Base-by-base conservation (phyloP, 2,113 vertebrate species). In the Triplophysa rosa region DNA sequence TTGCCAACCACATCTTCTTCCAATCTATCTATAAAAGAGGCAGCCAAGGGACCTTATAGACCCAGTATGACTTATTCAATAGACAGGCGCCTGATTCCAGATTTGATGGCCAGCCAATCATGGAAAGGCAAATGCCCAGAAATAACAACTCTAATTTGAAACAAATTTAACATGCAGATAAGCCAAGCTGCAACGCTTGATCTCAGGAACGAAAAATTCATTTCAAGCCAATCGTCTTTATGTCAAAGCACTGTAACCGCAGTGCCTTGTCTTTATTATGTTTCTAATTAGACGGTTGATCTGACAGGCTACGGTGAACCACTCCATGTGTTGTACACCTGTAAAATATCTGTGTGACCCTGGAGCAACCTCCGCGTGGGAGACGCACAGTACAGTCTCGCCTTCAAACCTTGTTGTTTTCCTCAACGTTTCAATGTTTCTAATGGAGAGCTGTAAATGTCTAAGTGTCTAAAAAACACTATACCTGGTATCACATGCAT, bases 81-180 rank as follows among this genome's bases (percentile, higher is more conserved):
- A 89, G 90, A 84, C 81, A 69, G 24, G 29, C 70, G n/a, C 40
- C 37, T 37, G 17, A 83, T 66, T 69, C 76, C 69, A 42, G 81
- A 70, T 84, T 77, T 8, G 83, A 82, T 68, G 66, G 56, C 14
- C 72, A 85, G 84, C 80, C 86, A 90, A 89, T 86, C 86, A 87
- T 81, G 73, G 1, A 54, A 56, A 74, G 76, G 70, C 79, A 72
- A 45, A 23, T 19, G 61, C 66, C 80, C 67, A 87, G 86, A 87
- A 90, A 84, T 80, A 89, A 87, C 79, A 84, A 81, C 61, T 21
- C n/a, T 78, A 86, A 87, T 85, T 85, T 70, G 79, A 37, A 45
- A 66, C 49, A 71, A 79, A 77, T 66, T 47, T 59, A 82, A 70
- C 58, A 64, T 4, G 8, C 26, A 23, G 23, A 52, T 47, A 40